Evolutionary conservation across 2,888 invertebrate species (phyloP).

Genomic region (Melinaea marsaeus): DNA sequence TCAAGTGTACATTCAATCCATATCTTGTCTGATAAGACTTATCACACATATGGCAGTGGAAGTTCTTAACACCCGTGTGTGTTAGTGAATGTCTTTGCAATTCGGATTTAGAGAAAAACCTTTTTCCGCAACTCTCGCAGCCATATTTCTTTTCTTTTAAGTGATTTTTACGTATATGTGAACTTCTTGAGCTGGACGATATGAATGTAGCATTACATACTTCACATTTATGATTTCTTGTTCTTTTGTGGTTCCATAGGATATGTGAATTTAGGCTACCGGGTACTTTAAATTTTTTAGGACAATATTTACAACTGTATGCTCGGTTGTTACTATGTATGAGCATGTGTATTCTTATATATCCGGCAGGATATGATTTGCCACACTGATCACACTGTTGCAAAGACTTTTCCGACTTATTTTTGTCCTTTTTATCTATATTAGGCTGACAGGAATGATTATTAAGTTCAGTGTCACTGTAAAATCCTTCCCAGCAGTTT

Average conservation of each 20-base stretch:
- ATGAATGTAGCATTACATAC: slow-evolving; percentile 70
- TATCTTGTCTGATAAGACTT: slow-evolving; percentile 73
- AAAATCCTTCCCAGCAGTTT: slow-evolving; percentile 70
- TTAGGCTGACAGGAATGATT: slow-evolving; percentile 60
- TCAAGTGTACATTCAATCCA: slow-evolving; percentile 70
- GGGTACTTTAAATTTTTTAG: slow-evolving; percentile 71
- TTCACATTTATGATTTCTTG: slow-evolving; percentile 69
- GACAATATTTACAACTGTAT: slow-evolving; percentile 69
- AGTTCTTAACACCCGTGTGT: slow-evolving; percentile 72
- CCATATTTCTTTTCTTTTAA: slow-evolving; percentile 70
- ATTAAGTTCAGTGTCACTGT: slow-evolving; percentile 45
- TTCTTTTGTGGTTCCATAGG: slow-evolving; percentile 70
- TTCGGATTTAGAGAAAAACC: slow-evolving; percentile 70
- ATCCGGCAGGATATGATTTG: slow-evolving; percentile 70
- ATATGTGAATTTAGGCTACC: slow-evolving; percentile 68
- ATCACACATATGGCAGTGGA: slow-evolving; percentile 69
- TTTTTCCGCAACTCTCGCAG: slow-evolving; percentile 67
- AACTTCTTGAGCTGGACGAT: slow-evolving; percentile 65
- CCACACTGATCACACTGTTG: slow-evolving; percentile 73
- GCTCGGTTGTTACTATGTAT: slow-evolving; percentile 63
- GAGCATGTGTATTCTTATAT: slow-evolving; percentile 69
- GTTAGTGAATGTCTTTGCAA: slow-evolving; percentile 66
- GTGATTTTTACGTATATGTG: slow-evolving; percentile 69
- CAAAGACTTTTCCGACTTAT: slow-evolving; percentile 49
- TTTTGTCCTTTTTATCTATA: slow-evolving; percentile 45